Evolutionary conservation across 1,140 invertebrate species (phyloP).

Genomic region (Mycetomoellerius zeteki): DNA sequence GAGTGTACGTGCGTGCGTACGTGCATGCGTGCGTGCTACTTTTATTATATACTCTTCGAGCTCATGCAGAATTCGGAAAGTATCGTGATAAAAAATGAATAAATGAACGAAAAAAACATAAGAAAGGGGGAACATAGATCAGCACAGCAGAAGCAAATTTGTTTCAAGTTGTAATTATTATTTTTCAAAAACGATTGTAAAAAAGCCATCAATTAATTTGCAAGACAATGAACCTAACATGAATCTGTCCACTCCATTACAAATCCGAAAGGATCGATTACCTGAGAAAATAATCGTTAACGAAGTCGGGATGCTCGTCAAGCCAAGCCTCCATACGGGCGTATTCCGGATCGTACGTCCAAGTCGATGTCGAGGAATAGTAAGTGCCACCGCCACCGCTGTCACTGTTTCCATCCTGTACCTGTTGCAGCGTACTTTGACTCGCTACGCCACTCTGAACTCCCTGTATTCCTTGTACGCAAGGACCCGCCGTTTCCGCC

Average conservation of each 20-base stretch:
- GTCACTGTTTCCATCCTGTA: constrained; percentile 79
- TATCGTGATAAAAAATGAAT: background rate
- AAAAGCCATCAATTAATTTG: background rate
- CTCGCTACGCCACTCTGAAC: constrained; percentile 86
- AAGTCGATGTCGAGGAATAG: constrained; percentile 83
- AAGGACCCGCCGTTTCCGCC: constrained; percentile 88
- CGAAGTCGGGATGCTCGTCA: constrained; percentile 98
- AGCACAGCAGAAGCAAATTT: background rate
- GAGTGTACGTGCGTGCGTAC: too few relatives aligned
- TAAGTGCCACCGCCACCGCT: constrained; percentile 78
- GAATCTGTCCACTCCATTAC: background rate
- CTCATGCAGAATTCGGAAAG: background rate
- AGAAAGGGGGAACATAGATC: background rate
- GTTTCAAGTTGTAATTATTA: too few relatives aligned
- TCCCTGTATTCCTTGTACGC: constrained; percentile 86
- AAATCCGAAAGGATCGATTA: constrained; percentile 79
- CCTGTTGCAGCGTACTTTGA: constrained; percentile 81
- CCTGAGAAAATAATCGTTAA: constrained; percentile 97
- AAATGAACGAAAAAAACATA: background rate
- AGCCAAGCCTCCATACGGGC: constrained; percentile 97
- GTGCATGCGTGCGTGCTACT: background rate
- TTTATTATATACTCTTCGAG: background rate
- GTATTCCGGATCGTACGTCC: constrained; percentile 93
- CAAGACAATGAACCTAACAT: background rate
- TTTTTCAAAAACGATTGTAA: background rate